Evolutionary conservation across 2,888 invertebrate genomes (phyloP).

Genomic region (Gnatocerus cornutus): DNA sequence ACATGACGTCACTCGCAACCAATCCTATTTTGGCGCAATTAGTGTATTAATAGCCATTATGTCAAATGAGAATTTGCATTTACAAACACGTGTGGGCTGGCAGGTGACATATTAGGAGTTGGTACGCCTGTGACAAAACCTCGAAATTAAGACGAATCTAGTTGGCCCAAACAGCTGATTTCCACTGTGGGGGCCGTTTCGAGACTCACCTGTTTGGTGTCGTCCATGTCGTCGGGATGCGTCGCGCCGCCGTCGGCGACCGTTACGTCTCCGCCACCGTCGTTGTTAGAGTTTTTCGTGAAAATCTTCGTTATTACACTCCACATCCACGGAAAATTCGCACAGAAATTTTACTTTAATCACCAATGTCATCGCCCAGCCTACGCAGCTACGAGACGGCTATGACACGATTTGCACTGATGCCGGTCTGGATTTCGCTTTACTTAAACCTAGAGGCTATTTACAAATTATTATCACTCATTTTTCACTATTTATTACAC

Average conservation of each 20-base stretch:
- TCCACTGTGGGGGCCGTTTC: conserved; percentile 3
- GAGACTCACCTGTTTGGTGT: conserved; percentile 77
- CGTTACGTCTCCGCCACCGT: conserved; percentile 60
- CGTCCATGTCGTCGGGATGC: conserved; percentile 76
- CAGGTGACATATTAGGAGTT: conserved; percentile 21
- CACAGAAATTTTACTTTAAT: conserved; percentile 64
- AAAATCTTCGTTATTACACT: conserved; percentile 70
- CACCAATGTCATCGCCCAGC: conserved; percentile 71
- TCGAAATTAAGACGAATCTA: neutral
- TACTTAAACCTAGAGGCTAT: conserved; percentile 50
- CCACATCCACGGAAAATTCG: conserved; percentile 68
- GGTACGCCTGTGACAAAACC: neutral
- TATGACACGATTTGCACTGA: conserved; percentile 33
- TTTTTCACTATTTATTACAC: conserved; percentile 51
- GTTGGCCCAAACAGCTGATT: conserved; percentile 25
- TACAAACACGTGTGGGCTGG: conserved; percentile 50
- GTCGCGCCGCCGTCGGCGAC: conserved; percentile 63
- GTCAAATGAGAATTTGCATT: conserved; percentile 54
- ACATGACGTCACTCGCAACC: conserved; percentile 14
- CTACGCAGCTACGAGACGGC: conserved; percentile 60
- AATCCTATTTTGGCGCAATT: conserved; percentile 18
- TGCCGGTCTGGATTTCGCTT: conserved; percentile 11
- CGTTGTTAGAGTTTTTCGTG: conserved; percentile 66
- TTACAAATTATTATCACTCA: conserved; percentile 59
- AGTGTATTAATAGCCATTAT: conserved; percentile 56